Conservation (phyloP, 2,888 invertebrate species). For the Prenolepis imparis region DNA sequence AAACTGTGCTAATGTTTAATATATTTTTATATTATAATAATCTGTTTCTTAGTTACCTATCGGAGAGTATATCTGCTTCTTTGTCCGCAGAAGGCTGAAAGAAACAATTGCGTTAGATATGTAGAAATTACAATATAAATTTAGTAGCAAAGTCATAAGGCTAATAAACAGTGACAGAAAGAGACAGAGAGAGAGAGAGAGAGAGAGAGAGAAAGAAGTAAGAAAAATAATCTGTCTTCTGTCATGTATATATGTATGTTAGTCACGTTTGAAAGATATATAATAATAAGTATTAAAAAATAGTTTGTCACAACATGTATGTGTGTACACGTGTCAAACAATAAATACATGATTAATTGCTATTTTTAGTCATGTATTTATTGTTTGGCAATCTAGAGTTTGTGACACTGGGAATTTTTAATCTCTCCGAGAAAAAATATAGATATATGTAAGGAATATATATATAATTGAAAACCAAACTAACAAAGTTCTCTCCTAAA, state of each 20-base stretch:
- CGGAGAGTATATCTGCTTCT: constrained; percentile 79
- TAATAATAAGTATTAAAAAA: neutral
- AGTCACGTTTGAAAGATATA: neutral
- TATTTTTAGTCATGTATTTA: constrained; percentile 19
- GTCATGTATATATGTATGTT: neutral
- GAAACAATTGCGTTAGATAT: constrained; percentile 62
- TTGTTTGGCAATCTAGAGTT: neutral
- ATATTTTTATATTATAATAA: constrained; percentile 17
- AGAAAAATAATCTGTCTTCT: neutral
- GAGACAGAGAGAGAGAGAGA: neutral
- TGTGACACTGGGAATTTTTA: constrained; percentile 28
- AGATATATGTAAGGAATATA: neutral
- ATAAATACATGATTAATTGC: constrained; percentile 30
- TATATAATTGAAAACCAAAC: neutral
- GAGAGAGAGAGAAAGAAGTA: neutral
- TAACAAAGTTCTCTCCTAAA: neutral
- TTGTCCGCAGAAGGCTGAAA: constrained; percentile 84
- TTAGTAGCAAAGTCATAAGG: constrained; percentile 66
- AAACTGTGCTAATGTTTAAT: constrained; percentile 15
- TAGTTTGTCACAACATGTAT: neutral
- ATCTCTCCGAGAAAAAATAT: neutral
- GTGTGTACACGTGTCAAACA: neutral
- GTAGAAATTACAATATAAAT: constrained; percentile 60
- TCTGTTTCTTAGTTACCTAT: constrained; percentile 75
- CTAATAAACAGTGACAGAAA: constrained; percentile 24